Conservation (phyloP, 2,888 invertebrate species). For the Ceramica pisi region DNA sequence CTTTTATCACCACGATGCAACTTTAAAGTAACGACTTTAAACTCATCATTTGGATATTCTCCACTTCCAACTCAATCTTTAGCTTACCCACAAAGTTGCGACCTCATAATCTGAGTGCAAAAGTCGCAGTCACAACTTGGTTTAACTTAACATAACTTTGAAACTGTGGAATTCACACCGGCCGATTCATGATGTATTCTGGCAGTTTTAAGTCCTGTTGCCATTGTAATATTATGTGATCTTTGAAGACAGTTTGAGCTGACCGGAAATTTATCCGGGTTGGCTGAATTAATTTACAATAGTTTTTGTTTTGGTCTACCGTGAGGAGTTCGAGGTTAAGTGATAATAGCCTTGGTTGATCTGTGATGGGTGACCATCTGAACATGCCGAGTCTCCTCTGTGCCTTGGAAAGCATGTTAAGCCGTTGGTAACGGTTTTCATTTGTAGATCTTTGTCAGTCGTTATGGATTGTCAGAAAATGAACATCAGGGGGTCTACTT, state of each 20-base stretch:
- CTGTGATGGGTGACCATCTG: too few species aligned
- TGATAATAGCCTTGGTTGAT: too few species aligned
- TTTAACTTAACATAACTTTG: slow-evolving; percentile 44
- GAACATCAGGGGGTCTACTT: too few species aligned
- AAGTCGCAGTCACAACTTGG: slow-evolving; percentile 42
- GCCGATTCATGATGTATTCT: slow-evolving; percentile 29
- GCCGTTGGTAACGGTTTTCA: too few species aligned
- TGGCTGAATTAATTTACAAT: not conserved
- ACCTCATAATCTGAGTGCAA: slow-evolving; percentile 27
- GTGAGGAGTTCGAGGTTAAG: too few species aligned
- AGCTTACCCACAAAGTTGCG: slow-evolving; percentile 9
- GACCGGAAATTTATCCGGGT: not conserved
- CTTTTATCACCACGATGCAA: not conserved
- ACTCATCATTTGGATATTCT: not conserved
- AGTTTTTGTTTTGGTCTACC: not conserved
- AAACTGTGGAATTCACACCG: slow-evolving; percentile 12
- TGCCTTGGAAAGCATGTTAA: too few species aligned
- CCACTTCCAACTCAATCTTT: slow-evolving; percentile 5
- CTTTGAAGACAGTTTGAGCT: slow-evolving; percentile 2
- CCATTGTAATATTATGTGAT: not conserved
- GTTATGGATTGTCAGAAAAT: too few species aligned
- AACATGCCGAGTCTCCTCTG: too few species aligned
- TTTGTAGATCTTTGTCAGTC: too few species aligned
- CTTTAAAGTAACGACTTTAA: not conserved
- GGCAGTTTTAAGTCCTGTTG: not conserved